Evolutionary conservation across 2,888 invertebrate species (phyloP).

Genomic region (Ophion ventricosus): DNA sequence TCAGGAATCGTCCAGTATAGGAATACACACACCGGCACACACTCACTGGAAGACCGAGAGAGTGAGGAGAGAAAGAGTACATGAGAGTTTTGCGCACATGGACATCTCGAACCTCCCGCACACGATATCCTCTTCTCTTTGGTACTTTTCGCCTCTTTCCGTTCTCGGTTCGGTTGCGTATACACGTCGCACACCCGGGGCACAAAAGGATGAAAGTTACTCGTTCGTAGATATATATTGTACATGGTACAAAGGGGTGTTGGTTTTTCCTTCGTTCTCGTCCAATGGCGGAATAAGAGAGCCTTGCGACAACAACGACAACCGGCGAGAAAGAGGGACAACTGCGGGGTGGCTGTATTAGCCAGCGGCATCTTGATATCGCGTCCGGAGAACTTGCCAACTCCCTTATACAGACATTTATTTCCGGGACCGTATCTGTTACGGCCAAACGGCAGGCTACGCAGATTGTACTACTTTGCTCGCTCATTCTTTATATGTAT

Average conservation of each 20-base stretch:
- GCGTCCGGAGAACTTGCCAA: constrained; percentile 79
- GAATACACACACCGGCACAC: constrained; percentile 10
- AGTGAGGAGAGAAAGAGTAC: not conserved
- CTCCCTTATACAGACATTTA: constrained; percentile 80
- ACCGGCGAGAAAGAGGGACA: constrained; percentile 52
- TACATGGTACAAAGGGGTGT: constrained; percentile 64
- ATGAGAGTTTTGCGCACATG: constrained; percentile 22
- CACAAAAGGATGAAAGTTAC: constrained; percentile 44
- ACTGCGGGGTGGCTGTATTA: constrained; percentile 71
- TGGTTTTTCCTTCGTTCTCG: constrained; percentile 13
- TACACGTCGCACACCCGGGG: constrained; percentile 9
- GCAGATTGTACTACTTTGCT: constrained; percentile 78
- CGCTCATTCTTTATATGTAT: not conserved
- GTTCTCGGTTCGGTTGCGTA: constrained; percentile 5
- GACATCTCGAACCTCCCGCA: constrained; percentile 15
- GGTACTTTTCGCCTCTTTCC: constrained; percentile 24
- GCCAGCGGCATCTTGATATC: constrained; percentile 79
- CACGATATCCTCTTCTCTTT: constrained; percentile 15
- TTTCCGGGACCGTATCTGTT: constrained; percentile 77
- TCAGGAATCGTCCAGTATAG: constrained; percentile 49
- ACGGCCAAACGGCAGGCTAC: constrained; percentile 76
- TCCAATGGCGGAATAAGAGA: constrained; percentile 35
- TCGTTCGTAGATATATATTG: constrained; percentile 39
- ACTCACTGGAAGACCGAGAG: not conserved
- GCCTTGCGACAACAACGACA: constrained; percentile 35